These are phyloP conservation scores for Drosophila serrata DNA, from an alignment of 1,140 invertebrate species.

Conservation along the genomic window DNA sequence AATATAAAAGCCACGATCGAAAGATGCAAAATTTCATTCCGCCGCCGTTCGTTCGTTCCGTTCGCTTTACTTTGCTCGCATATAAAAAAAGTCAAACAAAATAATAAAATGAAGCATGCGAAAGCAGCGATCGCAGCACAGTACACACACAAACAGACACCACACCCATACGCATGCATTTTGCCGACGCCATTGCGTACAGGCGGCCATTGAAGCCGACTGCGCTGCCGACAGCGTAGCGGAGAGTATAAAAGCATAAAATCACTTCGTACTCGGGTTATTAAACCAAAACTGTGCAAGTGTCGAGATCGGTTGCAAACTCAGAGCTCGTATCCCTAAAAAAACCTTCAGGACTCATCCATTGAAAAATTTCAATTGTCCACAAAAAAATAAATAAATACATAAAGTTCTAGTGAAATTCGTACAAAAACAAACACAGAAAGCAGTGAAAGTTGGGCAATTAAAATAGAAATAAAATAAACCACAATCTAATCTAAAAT, in stretches of 20 bases:
- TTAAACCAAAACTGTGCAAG: slow-evolving; percentile 84
- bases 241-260: slow-evolving; percentile 84
- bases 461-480: slow-evolving; percentile 34
- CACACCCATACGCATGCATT: slow-evolving; percentile 24
- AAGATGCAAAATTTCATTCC: slow-evolving; percentile 82
- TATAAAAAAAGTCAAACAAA: slow-evolving; percentile 80
- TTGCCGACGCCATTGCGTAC: slow-evolving; percentile 51
- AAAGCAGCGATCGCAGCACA: slow-evolving; percentile 66
- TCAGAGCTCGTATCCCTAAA: slow-evolving; percentile 2
- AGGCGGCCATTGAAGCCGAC: slow-evolving; percentile 63
- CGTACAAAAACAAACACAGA: neutral
- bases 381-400: slow-evolving; percentile 8
- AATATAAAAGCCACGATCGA: slow-evolving; percentile 77
- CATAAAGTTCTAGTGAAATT: slow-evolving; percentile 39
- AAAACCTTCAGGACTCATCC: slow-evolving; percentile 8
- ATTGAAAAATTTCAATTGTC: neutral
- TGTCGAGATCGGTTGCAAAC: slow-evolving; percentile 76
- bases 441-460: slow-evolving; percentile 55
- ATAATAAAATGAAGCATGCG: slow-evolving; percentile 79
- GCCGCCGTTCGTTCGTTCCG: slow-evolving; percentile 63
- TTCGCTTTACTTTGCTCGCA: slow-evolving; percentile 70
- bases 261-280: slow-evolving; percentile 84
- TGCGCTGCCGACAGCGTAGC: slow-evolving; percentile 40
- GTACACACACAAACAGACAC: slow-evolving; percentile 40
- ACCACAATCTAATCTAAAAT: slow-evolving; percentile 27